phyloP scores from a whole-genome alignment of 2,113 vertebrate genomes.

The Cynopterus brachyotis region DNA sequence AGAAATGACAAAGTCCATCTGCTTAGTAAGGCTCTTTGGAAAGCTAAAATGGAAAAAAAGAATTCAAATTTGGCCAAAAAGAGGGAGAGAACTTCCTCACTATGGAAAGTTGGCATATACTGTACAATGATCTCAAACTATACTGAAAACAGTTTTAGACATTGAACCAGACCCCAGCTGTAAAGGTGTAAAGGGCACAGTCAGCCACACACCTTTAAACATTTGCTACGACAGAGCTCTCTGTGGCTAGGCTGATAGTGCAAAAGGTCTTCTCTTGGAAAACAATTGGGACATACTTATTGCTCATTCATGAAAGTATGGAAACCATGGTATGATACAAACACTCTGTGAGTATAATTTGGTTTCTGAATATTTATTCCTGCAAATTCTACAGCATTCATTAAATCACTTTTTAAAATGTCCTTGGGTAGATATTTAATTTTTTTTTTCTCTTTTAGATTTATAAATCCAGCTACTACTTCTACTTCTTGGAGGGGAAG shows the following conservation, averaged over 20 bases:
- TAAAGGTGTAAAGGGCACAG: conserved; percentile 40
- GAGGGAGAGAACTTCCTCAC: conserved; percentile 30
- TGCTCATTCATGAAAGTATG: conserved; percentile 15
- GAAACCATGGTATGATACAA: conserved; percentile 39
- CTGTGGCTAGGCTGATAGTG: background rate
- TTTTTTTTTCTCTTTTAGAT: background rate
- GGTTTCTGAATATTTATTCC: conserved; percentile 30
- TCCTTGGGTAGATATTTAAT: background rate
- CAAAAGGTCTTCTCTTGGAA: background rate
- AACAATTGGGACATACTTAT: background rate
- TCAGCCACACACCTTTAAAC: background rate
- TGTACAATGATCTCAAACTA: conserved; percentile 53
- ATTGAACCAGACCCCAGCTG: background rate
- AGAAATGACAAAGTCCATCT: conserved; percentile 48
- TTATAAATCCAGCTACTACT: conserved; percentile 2
- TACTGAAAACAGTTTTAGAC: conserved; percentile 32
- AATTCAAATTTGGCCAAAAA: conserved; percentile 60
- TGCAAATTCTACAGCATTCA: background rate
- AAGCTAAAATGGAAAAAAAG: conserved; percentile 49
- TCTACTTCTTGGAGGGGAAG: background rate
- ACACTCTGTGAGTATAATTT: background rate
- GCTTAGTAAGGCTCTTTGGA: conserved; percentile 51
- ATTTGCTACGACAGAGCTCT: background rate
- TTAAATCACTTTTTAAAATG: background rate
- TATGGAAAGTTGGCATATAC: conserved; percentile 56